Conservation (phyloP, 2,113 vertebrate species). For the Ailuropoda melanoleuca region DNA sequence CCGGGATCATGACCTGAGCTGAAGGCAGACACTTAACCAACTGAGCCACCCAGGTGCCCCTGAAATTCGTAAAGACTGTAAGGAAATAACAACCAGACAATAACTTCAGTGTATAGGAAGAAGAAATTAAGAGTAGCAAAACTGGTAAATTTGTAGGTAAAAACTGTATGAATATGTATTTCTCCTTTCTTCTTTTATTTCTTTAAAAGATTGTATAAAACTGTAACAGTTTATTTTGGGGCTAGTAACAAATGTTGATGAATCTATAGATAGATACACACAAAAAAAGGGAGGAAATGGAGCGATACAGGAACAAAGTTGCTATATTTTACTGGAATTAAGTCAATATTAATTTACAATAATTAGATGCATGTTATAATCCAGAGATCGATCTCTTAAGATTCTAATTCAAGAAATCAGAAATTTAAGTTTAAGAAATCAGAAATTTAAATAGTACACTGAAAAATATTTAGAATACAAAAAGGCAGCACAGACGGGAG, state of each 20-base stretch:
- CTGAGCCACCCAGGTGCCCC: too few species aligned
- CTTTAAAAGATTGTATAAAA: neutral
- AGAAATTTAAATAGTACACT: neutral
- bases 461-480: neutral
- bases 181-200: neutral
- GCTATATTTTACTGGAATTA: neutral
- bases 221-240: neutral
- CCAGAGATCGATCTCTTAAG: neutral
- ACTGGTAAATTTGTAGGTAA: neutral
- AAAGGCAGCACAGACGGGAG: neutral
- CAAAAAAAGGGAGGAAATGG: neutral
- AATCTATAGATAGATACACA: neutral
- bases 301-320: neutral
- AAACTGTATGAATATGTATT: neutral
- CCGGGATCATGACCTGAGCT: too few species aligned
- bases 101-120: neutral
- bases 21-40: too few species aligned
- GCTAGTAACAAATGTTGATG: neutral
- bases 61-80: neutral
- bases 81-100: neutral
- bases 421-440: neutral
- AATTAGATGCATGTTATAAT: neutral
- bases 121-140: neutral
- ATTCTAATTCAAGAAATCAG: neutral
- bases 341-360: neutral